These are phyloP conservation scores for Nymphicus hollandicus DNA, from an alignment of 2,113 vertebrate genomes.

Conservation along the genomic window DNA sequence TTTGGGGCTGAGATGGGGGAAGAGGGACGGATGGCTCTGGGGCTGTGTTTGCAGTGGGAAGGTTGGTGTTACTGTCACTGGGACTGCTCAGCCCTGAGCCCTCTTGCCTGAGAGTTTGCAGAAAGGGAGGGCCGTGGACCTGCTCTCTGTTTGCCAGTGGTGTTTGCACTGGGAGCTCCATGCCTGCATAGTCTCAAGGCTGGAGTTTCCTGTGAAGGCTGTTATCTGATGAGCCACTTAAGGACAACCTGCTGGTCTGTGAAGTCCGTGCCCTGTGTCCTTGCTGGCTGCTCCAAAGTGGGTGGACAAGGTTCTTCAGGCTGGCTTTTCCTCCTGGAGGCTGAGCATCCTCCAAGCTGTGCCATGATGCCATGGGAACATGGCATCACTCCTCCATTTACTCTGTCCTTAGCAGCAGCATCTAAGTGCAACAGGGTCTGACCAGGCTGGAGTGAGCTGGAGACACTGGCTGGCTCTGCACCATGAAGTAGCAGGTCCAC, in stretches of 20 bases:
- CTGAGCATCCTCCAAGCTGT: neutral
- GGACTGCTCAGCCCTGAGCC: neutral
- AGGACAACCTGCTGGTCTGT: neutral
- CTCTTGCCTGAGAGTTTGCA: neutral
- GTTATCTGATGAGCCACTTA: neutral
- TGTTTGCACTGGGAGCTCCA: neutral
- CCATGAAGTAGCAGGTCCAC: neutral
- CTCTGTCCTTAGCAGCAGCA: neutral
- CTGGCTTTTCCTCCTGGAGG: neutral
- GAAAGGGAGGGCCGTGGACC: neutral
- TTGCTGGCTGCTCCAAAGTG: neutral
- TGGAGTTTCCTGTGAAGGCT: neutral
- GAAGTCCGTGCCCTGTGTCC: neutral
- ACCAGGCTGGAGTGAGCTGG: neutral
- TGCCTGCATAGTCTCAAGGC: neutral
- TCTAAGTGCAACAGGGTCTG: no score
- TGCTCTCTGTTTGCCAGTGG: neutral
- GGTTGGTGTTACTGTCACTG: neutral
- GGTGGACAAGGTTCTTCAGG: neutral
- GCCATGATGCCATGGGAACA: neutral
- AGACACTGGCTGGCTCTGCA: neutral
- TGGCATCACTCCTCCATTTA: neutral
- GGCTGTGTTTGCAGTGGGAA: neutral
- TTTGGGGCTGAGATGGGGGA: neutral
- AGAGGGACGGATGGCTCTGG: neutral